These are phyloP conservation scores for Mesorhabditis spiculigera DNA, from an alignment of 2,888 invertebrate species.

Conservation along the genomic window DNA sequence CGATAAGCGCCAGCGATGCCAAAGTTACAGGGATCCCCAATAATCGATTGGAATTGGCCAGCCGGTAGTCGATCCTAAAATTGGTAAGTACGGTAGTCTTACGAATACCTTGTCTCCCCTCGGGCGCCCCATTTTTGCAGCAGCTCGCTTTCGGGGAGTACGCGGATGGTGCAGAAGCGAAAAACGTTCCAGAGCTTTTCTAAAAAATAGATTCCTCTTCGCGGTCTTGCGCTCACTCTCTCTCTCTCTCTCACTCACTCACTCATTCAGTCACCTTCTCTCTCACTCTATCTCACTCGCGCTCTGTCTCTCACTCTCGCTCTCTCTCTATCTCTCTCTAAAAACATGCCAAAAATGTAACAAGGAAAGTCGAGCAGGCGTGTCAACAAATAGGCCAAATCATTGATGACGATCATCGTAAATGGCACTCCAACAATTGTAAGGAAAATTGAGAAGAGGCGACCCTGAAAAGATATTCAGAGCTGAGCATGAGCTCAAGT, in stretches of 20 bases:
- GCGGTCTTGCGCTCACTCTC: background rate
- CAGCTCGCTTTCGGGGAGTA: conserved; percentile 29
- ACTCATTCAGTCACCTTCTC: too few species aligned
- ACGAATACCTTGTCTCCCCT: background rate
- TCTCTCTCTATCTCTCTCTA: too few species aligned
- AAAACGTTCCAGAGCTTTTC: conserved; percentile 41
- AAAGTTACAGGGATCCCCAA: conserved; percentile 39
- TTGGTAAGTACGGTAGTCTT: background rate
- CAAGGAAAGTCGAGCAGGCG: conserved; percentile 39
- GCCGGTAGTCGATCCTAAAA: conserved; percentile 24
- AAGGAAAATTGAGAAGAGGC: conserved; percentile 58
- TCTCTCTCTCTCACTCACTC: too few species aligned
- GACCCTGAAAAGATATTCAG: conserved; percentile 46
- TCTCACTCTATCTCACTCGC: too few species aligned
- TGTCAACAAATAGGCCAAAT: conserved; percentile 44
- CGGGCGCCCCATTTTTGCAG: conserved; percentile 17
- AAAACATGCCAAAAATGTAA: conserved; percentile 25
- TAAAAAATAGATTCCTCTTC: conserved; percentile 8
- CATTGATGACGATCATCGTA: conserved; percentile 59
- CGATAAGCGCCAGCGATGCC: conserved; percentile 40
- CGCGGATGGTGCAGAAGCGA: conserved; percentile 43
- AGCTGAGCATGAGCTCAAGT: too few species aligned
- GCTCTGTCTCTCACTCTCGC: too few species aligned
- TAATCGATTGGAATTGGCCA: conserved; percentile 25
- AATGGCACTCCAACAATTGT: conserved; percentile 60